Evolutionary conservation across 2,888 invertebrate species (phyloP).

Genomic region (Spialia ferax): DNA sequence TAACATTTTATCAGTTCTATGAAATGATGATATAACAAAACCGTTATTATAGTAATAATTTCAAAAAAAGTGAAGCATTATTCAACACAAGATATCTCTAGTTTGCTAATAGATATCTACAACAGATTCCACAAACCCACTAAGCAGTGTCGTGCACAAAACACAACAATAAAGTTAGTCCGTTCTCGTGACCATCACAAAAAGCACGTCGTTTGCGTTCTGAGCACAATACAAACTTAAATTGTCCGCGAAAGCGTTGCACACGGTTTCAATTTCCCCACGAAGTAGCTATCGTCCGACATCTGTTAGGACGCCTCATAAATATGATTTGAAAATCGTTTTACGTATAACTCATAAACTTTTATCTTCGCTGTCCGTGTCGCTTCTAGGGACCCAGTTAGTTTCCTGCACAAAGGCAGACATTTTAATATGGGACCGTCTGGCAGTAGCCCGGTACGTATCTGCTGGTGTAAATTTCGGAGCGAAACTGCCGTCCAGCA

Average conservation of each 20-base stretch:
- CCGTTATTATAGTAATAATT: background rate
- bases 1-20: background rate
- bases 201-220: slow-evolving; percentile 71
- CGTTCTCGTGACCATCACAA: slow-evolving; percentile 75
- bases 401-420: slow-evolving; percentile 81
- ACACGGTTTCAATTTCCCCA: slow-evolving; percentile 84
- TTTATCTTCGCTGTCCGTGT: slow-evolving; percentile 75
- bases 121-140: slow-evolving; percentile 56
- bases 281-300: slow-evolving; percentile 77
- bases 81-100: background rate
- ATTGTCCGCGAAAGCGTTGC: slow-evolving; percentile 83
- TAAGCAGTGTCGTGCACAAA: slow-evolving; percentile 65
- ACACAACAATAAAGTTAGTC: slow-evolving; percentile 75
- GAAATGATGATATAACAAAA: background rate
- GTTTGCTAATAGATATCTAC: background rate
- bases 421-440: slow-evolving; percentile 81
- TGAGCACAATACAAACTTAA: slow-evolving; percentile 81
- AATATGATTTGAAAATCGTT: slow-evolving; percentile 86
- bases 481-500: slow-evolving; percentile 74
- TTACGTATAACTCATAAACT: slow-evolving; percentile 85
- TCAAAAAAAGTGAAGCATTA: background rate
- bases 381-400: slow-evolving; percentile 73
- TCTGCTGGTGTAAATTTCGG: slow-evolving; percentile 79
- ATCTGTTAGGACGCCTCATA: slow-evolving; percentile 76
- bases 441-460: slow-evolving; percentile 63